These are phyloP conservation scores for Xenops minutus DNA, from an alignment of 2,797 vertebrate species.

Conservation along the genomic window DNA sequence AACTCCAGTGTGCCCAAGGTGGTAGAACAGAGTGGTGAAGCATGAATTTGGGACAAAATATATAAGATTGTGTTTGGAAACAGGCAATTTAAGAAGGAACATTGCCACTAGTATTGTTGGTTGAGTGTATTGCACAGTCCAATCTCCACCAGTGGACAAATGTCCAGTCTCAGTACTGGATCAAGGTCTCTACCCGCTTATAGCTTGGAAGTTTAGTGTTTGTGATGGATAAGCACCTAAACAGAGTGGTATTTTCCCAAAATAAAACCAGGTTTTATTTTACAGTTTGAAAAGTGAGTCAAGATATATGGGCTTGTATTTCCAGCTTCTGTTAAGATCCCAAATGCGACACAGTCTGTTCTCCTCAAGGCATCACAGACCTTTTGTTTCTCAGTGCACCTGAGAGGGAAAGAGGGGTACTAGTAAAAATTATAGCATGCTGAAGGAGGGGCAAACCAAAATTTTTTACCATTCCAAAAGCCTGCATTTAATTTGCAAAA, in stretches of 20 bases:
- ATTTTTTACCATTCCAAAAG: neutral
- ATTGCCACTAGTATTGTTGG: rapidly evolving
- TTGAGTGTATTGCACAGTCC: neutral
- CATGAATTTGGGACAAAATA: neutral
- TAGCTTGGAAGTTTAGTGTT: neutral
- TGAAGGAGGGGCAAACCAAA: neutral
- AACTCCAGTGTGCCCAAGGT: neutral
- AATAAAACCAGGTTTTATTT: rapidly evolving
- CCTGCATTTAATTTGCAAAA: neutral
- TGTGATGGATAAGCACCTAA: neutral
- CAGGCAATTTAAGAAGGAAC: neutral
- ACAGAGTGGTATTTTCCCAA: neutral
- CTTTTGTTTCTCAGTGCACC: neutral
- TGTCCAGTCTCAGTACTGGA: neutral
- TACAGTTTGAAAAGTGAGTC: neutral
- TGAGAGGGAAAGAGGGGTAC: neutral
- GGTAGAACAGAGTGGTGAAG: neutral
- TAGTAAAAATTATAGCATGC: neutral
- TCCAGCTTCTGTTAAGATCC: neutral
- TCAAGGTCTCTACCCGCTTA: neutral
- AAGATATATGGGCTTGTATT: neutral
- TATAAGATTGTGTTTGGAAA: neutral
- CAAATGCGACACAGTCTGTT: neutral
- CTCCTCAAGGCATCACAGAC: neutral
- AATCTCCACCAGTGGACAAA: neutral